Evolutionary conservation across 1,140 invertebrate genomes (phyloP).

Genomic region (Drosophila bifasciata): DNA sequence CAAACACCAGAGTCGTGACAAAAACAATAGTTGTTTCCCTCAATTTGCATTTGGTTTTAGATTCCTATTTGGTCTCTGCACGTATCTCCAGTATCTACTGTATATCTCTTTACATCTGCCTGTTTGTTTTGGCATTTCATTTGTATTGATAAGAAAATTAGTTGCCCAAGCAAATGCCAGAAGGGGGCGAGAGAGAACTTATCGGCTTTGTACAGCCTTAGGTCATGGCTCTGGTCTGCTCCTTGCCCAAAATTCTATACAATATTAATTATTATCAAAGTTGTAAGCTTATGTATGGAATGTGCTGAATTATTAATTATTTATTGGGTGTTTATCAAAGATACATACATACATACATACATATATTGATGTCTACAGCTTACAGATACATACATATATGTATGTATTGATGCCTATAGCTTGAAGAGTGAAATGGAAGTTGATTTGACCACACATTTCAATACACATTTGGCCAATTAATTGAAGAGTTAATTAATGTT

Average conservation of each 20-base stretch:
- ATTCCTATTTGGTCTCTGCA: background rate
- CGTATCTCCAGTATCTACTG: background rate
- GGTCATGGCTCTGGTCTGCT: background rate
- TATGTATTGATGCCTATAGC: slow-evolving; percentile 3
- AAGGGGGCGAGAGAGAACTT: slow-evolving; percentile 6
- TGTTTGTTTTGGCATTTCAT: background rate
- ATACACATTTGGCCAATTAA: background rate
- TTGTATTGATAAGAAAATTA: slow-evolving; percentile 33
- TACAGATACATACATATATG: too few relatives aligned
- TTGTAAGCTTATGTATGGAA: slow-evolving; percentile 19
- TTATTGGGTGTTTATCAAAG: slow-evolving; percentile 21
- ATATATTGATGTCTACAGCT: slow-evolving; percentile 2
- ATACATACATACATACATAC: too few relatives aligned
- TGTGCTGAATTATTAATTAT: slow-evolving; percentile 27
- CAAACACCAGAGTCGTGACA: slow-evolving; percentile 26
- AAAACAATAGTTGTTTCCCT: slow-evolving; percentile 28
- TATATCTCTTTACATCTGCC: slow-evolving; percentile 1
- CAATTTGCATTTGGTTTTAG: slow-evolving; percentile 20
- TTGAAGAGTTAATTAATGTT: background rate
- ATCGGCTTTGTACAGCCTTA: slow-evolving; percentile 14
- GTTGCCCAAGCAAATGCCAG: slow-evolving; percentile 12
- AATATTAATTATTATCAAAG: slow-evolving; percentile 23
- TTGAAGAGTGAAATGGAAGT: background rate
- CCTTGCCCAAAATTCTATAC: background rate
- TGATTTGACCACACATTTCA: too few relatives aligned